Evolutionary conservation across 2,113 vertebrate species (phyloP).

Genomic region (Cyphomyrus plagiostoma): DNA sequence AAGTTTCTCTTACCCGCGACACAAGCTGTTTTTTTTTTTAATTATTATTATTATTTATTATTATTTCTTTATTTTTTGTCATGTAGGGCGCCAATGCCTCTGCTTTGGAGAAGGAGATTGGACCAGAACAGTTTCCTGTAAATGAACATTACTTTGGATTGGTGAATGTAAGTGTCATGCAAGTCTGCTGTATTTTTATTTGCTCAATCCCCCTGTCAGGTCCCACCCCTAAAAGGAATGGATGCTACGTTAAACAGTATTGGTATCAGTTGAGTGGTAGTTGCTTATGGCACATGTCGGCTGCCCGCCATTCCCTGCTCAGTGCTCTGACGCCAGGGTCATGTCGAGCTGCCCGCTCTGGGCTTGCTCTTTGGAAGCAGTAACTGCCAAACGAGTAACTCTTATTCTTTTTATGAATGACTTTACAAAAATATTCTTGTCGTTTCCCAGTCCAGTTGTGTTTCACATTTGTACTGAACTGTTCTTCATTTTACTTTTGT

Average conservation of each 20-base stretch:
- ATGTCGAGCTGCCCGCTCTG: neutral
- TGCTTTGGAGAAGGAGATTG: conserved; percentile 96
- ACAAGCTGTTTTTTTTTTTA: neutral
- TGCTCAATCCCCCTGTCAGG: neutral
- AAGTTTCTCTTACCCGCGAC: neutral
- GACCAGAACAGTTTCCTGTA: conserved; percentile 89
- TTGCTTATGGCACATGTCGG: neutral
- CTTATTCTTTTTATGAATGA: neutral
- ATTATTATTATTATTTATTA: neutral
- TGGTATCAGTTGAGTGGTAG: neutral
- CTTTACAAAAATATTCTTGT: neutral
- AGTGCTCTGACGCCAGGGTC: neutral
- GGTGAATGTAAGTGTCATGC: conserved; percentile 77
- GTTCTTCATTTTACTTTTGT: neutral
- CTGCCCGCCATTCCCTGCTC: neutral
- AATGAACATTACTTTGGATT: conserved; percentile 92
- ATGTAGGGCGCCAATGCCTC: conserved; percentile 89
- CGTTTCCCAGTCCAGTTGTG: neutral
- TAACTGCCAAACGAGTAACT: neutral
- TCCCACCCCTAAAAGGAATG: neutral
- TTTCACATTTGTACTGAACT: neutral
- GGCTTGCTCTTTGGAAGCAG: neutral
- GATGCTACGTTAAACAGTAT: neutral
- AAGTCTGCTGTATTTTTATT: neutral
- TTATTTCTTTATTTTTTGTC: neutral